phyloP scores from a whole-genome alignment of 2,888 invertebrate genomes.

The Meiosimyza platycephala region DNA sequence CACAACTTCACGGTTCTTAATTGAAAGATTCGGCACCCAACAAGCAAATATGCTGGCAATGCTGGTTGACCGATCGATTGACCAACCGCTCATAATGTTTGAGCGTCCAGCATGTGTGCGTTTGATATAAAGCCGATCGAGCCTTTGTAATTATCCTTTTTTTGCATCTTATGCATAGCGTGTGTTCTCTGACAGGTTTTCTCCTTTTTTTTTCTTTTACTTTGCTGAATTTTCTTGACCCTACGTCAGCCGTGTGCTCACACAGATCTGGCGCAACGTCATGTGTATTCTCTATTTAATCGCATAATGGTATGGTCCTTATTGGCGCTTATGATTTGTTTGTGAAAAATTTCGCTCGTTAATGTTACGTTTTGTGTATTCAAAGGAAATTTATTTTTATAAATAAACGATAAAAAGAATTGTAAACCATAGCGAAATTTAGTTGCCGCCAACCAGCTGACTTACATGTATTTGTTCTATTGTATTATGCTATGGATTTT shows the following conservation, averaged over 20 bases:
- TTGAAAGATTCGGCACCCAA: constrained; percentile 49
- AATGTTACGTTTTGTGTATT: constrained; percentile 42
- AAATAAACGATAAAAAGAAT: constrained; percentile 46
- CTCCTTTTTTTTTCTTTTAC: background rate
- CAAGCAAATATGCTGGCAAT: constrained; percentile 46
- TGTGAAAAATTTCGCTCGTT: constrained; percentile 49
- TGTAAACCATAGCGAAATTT: constrained; percentile 18
- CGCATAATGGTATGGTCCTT: background rate
- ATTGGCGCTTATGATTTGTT: constrained; percentile 51
- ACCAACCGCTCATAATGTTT: background rate
- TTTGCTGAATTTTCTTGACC: background rate
- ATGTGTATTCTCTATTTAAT: constrained; percentile 5
- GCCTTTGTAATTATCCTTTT: constrained; percentile 37
- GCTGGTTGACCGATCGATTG: background rate
- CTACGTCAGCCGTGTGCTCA: constrained; percentile 20
- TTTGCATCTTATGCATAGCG: background rate
- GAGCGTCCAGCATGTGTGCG: constrained; percentile 34
- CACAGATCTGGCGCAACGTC: constrained; percentile 13
- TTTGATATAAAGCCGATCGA: constrained; percentile 44
- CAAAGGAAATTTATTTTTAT: constrained; percentile 58
- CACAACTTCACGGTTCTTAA: constrained; percentile 58
- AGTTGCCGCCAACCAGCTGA: constrained; percentile 14
- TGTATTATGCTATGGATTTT: constrained; percentile 26
- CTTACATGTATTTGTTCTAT: background rate
- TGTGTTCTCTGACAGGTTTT: constrained; percentile 24